A percentile compares a stretch with the other conserved stretches of the same genome.
Evolutionary conservation across 2,888 invertebrate species (phyloP).

Genomic region (Cantharis rustica): DNA sequence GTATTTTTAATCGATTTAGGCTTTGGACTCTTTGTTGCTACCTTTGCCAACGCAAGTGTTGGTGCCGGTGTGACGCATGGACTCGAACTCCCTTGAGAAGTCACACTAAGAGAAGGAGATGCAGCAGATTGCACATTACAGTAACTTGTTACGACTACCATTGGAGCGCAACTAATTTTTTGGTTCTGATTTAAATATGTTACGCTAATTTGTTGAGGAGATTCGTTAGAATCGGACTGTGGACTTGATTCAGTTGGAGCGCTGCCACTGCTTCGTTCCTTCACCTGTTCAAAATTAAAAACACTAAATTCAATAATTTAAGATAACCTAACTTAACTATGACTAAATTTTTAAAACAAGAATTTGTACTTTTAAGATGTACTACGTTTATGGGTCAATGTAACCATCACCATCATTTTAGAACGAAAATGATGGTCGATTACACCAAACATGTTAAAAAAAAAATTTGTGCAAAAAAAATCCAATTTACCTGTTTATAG

Average conservation of each 20-base stretch:
- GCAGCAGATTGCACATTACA: slow-evolving; percentile 58
- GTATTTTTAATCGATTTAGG: slow-evolving; percentile 64
- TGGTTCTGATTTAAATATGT: slow-evolving; percentile 60
- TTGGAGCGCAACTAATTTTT: slow-evolving; percentile 56
- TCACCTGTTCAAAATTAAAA: slow-evolving; percentile 65
- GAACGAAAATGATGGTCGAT: not conserved
- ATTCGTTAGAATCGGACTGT: slow-evolving; percentile 43
- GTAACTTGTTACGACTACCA: slow-evolving; percentile 64
- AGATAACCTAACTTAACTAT: not conserved
- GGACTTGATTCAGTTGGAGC: slow-evolving; percentile 37
- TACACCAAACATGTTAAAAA: not conserved
- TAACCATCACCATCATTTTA: not conserved
- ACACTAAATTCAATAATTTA: not conserved
- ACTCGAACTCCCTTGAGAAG: slow-evolving; percentile 63
- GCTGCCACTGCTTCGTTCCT: slow-evolving; percentile 70
- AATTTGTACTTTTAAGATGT: not conserved
- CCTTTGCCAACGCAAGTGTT: slow-evolving; percentile 48
- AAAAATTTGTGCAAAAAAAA: not conserved
- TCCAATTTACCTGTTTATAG: slow-evolving; percentile 63
- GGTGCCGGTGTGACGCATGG: slow-evolving; percentile 63
- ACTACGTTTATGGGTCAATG: not conserved
- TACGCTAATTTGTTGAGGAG: slow-evolving; percentile 58
- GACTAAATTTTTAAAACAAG: not conserved
- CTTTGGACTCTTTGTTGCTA: slow-evolving; percentile 54
- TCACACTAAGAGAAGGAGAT: slow-evolving; percentile 62